A percentile compares a stretch with the other conserved stretches of the same genome.
phyloP scores from a whole-genome alignment of 2,113 vertebrate genomes.

The Oenanthe melanoleuca region DNA sequence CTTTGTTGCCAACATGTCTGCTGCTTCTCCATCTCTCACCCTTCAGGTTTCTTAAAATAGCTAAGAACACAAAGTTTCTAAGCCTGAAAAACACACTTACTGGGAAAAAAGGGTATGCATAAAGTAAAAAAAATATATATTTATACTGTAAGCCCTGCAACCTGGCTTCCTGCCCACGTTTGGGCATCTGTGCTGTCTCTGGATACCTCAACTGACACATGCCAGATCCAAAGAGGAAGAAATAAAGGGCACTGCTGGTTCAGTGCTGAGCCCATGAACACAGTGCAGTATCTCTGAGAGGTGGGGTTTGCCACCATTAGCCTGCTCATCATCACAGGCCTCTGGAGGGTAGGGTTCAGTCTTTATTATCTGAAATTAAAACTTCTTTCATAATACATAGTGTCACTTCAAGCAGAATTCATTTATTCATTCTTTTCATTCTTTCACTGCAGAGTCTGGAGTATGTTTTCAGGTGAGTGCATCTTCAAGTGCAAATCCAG shows the following conservation, averaged over 20 bases:
- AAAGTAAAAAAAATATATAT: conserved; percentile 57
- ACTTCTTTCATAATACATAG: conserved; percentile 18
- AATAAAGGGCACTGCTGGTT: conserved; percentile 58
- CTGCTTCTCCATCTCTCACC: conserved; percentile 44
- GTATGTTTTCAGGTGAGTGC: not conserved
- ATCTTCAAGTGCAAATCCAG: not conserved
- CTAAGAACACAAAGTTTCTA: conserved; percentile 64
- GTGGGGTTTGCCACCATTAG: conserved; percentile 19
- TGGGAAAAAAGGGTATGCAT: conserved; percentile 56
- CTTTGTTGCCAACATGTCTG: conserved; percentile 65
- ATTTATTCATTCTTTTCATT: conserved; percentile 38
- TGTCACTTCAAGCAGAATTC: conserved; percentile 25
- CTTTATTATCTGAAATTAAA: conserved; percentile 46
- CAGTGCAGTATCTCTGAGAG: not conserved
- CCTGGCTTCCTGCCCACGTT: conserved; percentile 57
- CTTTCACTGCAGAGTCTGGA: not conserved
- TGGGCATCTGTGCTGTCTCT: conserved; percentile 69
- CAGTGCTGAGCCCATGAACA: not conserved
- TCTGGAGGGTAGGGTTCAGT: conserved; percentile 4
- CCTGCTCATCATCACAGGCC: conserved; percentile 21
- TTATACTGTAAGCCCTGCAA: conserved; percentile 63
- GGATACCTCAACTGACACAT: conserved; percentile 58
- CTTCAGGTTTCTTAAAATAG: conserved; percentile 70
- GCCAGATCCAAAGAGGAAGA: conserved; percentile 43
- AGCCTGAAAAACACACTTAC: conserved; percentile 48